Percentiles rank a stretch among this genome's conserved stretches.
Evolutionary conservation across 2,797 vertebrate genomes (phyloP).

Genomic region (Amazona finschi): DNA sequence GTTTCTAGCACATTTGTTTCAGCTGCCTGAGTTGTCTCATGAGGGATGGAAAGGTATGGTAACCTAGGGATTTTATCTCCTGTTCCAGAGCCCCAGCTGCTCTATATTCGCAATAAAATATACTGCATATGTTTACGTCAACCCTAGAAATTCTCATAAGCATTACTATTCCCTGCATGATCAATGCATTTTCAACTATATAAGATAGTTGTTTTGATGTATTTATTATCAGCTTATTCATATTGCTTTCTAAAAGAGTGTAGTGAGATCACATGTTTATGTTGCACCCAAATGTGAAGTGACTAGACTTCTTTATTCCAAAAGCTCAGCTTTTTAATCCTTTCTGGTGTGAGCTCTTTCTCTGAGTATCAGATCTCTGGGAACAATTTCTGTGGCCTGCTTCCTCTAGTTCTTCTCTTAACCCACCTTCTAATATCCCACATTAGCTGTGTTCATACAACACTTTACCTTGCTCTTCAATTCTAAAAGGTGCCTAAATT

Average conservation of each 20-base stretch:
- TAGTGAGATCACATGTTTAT: neutral
- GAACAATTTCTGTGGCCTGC: neutral
- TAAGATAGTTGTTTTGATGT: neutral
- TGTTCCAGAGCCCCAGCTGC: neutral
- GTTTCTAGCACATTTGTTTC: constrained; percentile 6
- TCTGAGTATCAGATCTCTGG: neutral
- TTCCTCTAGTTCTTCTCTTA: neutral
- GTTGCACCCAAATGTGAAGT: neutral
- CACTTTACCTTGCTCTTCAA: neutral
- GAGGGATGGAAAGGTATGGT: constrained; percentile 10
- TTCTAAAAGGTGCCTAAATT: neutral
- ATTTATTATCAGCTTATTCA: neutral
- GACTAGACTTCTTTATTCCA: neutral
- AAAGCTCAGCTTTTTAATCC: neutral
- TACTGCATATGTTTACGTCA: neutral
- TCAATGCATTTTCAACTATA: neutral
- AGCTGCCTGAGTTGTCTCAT: neutral
- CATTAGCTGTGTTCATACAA: neutral
- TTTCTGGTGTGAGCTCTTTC: neutral
- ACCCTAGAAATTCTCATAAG: neutral
- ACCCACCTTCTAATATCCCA: neutral
- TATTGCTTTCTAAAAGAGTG: neutral
- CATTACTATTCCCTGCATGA: neutral
- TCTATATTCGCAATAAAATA: neutral
- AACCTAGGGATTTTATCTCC: neutral